These are phyloP conservation scores for Gortyna flavago DNA, from an alignment of 2,888 invertebrate genomes.

Conservation along the genomic window DNA sequence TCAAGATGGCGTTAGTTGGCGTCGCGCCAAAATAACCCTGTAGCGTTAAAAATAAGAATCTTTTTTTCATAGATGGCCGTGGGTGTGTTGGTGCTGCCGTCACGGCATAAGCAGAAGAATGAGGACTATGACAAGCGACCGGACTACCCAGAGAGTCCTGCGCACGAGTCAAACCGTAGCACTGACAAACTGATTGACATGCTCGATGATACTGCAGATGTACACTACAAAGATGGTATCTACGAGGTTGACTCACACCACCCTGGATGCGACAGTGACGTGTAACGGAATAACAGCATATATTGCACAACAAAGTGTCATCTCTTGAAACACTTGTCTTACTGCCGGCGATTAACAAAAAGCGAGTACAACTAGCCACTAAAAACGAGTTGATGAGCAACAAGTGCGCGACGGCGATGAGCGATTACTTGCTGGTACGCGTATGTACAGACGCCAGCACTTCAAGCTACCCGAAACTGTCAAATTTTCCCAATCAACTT, in stretches of 20 bases:
- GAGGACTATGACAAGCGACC: slow-evolving; percentile 81
- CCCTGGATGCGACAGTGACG: slow-evolving; percentile 77
- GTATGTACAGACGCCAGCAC: too few relatives aligned
- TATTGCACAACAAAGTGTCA: slow-evolving; percentile 52
- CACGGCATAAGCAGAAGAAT: slow-evolving; percentile 78
- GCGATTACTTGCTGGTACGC: too few relatives aligned
- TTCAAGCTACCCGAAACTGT: too few relatives aligned
- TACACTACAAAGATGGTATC: slow-evolving; percentile 78
- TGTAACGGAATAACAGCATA: slow-evolving; percentile 63
- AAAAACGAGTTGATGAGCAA: background rate
- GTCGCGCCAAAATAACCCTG: background rate
- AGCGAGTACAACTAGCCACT: background rate
- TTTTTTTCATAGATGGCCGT: slow-evolving; percentile 68
- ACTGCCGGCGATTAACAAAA: too few relatives aligned
- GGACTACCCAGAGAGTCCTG: slow-evolving; percentile 84
- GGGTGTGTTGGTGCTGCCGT: slow-evolving; percentile 82
- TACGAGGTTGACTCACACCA: slow-evolving; percentile 77
- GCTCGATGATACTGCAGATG: slow-evolving; percentile 73
- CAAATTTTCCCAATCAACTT: too few relatives aligned
- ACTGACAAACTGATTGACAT: slow-evolving; percentile 81
- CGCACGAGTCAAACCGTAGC: slow-evolving; percentile 73
- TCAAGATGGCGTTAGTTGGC: background rate
- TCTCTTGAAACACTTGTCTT: background rate
- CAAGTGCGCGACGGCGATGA: background rate
- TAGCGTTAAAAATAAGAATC: background rate